phyloP scores from a whole-genome alignment of 2,797 vertebrate genomes.

The Scomberomorus guttatus region DNA sequence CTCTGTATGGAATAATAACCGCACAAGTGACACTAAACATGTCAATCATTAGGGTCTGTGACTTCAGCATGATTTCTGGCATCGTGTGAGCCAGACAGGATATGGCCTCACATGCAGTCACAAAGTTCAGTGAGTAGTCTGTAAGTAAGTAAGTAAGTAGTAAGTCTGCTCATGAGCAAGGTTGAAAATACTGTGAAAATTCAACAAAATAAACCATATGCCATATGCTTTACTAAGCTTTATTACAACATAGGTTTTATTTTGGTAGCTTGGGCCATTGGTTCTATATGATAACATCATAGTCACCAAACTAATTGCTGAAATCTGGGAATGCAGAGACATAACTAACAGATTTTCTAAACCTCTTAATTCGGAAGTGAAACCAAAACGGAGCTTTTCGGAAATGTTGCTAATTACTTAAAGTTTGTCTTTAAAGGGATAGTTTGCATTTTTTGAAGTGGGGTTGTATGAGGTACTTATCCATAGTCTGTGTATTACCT shows the following conservation, averaged over 20 bases:
- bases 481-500: too few relatives aligned
- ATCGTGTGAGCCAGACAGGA: constrained; percentile 23
- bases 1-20: constrained; percentile 62
- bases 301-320: too few relatives aligned
- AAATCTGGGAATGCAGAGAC: too few relatives aligned
- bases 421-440: too few relatives aligned
- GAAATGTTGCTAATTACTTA: too few relatives aligned
- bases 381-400: too few relatives aligned
- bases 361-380: too few relatives aligned
- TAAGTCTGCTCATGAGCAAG: constrained; percentile 22
- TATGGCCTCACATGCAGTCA: constrained; percentile 10
- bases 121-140: constrained; percentile 9
- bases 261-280: neutral
- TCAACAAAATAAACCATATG: neutral
- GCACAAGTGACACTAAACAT: constrained; percentile 69
- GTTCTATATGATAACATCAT: neutral
- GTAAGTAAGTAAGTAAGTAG: too few relatives aligned
- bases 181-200: constrained; percentile 13
- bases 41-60: constrained; percentile 63
- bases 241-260: neutral
- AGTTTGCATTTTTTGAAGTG: too few relatives aligned
- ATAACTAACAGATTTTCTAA: too few relatives aligned
- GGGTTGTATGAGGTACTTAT: too few relatives aligned
- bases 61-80: constrained; percentile 39
- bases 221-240: neutral